phyloP scores from a whole-genome alignment of 2,888 invertebrate species.

The Drosophila anomalata region DNA sequence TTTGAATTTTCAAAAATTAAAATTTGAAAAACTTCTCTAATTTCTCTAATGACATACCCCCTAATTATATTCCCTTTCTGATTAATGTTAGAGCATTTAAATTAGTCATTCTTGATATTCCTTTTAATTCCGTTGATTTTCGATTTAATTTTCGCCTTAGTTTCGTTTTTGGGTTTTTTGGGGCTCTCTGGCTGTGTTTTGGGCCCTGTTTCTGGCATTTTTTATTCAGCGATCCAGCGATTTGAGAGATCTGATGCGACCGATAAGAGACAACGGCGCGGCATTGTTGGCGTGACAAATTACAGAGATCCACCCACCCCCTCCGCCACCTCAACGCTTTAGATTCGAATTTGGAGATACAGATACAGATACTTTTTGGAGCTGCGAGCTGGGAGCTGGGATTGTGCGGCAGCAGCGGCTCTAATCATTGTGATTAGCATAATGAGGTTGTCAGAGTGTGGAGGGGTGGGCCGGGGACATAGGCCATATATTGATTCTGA shows the following conservation, averaged over 20 bases:
- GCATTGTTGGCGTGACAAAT: constrained; percentile 67
- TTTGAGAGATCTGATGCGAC: constrained; percentile 49
- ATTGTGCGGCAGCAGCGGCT: constrained; percentile 18
- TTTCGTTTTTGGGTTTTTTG: constrained; percentile 30
- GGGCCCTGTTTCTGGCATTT: neutral
- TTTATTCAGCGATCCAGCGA: constrained; percentile 3
- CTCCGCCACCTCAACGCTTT: constrained; percentile 5
- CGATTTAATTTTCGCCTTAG: constrained; percentile 40
- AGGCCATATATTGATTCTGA: constrained; percentile 31
- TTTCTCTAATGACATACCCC: neutral
- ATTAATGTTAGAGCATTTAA: constrained; percentile 8
- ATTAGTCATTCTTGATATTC: neutral
- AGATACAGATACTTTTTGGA: constrained; percentile 1
- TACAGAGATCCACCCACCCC: constrained; percentile 29
- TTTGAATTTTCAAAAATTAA: too few species aligned
- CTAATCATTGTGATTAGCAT: constrained; percentile 77
- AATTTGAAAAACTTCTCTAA: too few species aligned
- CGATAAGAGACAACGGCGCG: constrained; percentile 52
- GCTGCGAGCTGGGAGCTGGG: neutral
- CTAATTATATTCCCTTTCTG: neutral
- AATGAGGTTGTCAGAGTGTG: constrained; percentile 50
- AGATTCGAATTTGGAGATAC: constrained; percentile 12
- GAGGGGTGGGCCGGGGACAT: neutral
- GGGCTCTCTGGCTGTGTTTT: neutral
- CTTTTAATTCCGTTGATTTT: neutral